These are phyloP conservation scores for Microtus oregoni DNA, from an alignment of 2,113 vertebrate genomes.

Conservation along the genomic window DNA sequence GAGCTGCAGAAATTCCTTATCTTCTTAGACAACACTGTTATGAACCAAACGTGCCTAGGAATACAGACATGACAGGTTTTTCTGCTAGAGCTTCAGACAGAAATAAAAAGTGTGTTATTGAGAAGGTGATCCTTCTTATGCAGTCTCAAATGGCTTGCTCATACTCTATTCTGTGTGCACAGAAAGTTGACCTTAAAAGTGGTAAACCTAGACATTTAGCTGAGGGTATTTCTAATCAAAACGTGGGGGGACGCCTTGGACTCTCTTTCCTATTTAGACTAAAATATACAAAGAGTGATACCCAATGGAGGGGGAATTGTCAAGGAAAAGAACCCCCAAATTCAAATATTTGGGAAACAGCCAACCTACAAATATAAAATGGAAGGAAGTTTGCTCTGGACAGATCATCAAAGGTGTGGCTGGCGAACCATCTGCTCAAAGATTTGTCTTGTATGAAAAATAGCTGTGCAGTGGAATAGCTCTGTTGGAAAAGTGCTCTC, in stretches of 20 bases:
- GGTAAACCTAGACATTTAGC: neutral
- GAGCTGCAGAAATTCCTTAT: neutral
- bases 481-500: neutral
- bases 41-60: conserved; percentile 3
- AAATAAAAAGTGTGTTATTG: neutral
- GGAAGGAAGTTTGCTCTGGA: conserved; percentile 7
- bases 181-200: neutral
- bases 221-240: conserved; percentile 26
- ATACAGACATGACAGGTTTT: neutral
- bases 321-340: neutral
- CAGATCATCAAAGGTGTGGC: neutral
- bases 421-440: conserved; percentile 6
- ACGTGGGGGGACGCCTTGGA: neutral
- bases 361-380: neutral
- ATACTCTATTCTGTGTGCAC: neutral
- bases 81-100: conserved; percentile 9
- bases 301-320: neutral
- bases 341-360: no score
- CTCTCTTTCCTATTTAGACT: conserved; percentile 9
- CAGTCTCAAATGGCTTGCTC: neutral
- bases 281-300: conserved; percentile 1
- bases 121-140: neutral
- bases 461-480: neutral
- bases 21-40: neutral
- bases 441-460: neutral